These are phyloP conservation scores for Eurosta solidaginis DNA, from an alignment of 1,140 invertebrate genomes.

Conservation along the genomic window DNA sequence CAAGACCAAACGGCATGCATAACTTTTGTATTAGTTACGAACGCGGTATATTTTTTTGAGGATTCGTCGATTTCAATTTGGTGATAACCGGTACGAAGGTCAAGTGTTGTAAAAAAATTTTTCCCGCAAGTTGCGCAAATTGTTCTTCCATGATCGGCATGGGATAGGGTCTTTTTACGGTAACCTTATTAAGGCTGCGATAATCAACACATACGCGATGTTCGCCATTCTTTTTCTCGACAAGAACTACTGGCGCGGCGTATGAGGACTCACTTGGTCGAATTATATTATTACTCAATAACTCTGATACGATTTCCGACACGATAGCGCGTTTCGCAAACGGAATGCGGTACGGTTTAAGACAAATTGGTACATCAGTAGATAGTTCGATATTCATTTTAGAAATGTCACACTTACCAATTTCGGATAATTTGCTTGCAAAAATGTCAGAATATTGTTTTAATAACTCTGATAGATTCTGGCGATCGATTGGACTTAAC, in stretches of 20 bases:
- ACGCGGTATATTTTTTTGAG: slow-evolving; percentile 58
- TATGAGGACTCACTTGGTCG: not conserved
- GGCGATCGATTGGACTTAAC: not conserved
- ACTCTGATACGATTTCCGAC: not conserved
- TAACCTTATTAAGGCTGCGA: slow-evolving; percentile 55
- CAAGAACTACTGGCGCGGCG: too few species aligned
- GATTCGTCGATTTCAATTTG: slow-evolving; percentile 58
- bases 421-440: too few species aligned
- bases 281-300: too few species aligned
- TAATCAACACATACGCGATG: too few species aligned
- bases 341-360: slow-evolving; percentile 11
- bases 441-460: not conserved
- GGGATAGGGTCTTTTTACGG: slow-evolving; percentile 61
- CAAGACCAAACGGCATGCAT: slow-evolving; percentile 44
- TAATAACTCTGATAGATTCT: not conserved
- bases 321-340: slow-evolving; percentile 19
- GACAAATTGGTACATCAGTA: too few species aligned
- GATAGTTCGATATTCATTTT: too few species aligned
- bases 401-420: too few species aligned
- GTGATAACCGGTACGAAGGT: slow-evolving; percentile 61
- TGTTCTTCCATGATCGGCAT: slow-evolving; percentile 61
- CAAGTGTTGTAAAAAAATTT: slow-evolving; percentile 41
- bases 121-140: slow-evolving; percentile 51
- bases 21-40: slow-evolving; percentile 48
- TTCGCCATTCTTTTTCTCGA: too few species aligned